Evolutionary conservation across 92 coral and sea anemone species (phyloP).

Genomic region (Isaurus tuberculatus): DNA sequence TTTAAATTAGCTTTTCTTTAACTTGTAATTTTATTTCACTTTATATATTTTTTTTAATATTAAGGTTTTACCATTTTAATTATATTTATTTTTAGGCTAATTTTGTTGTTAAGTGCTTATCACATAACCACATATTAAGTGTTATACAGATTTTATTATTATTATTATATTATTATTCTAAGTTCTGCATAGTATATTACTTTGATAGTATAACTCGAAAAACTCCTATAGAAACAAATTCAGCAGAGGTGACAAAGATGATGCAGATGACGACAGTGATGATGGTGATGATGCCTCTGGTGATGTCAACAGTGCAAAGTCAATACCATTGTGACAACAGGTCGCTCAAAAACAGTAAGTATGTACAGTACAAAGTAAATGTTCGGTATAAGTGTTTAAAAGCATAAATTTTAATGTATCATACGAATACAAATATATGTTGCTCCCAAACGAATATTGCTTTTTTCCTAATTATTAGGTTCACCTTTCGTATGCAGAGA

Average conservation of each 20-base stretch:
- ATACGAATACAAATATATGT: background rate
- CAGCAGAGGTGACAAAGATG: constrained; percentile 15
- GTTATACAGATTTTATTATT: background rate
- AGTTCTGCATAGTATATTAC: background rate
- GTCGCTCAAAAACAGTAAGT: constrained; percentile 41
- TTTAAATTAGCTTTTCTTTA: background rate
- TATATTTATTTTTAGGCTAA: background rate
- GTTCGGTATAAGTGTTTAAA: background rate
- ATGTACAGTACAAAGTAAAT: background rate
- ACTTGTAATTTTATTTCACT: background rate
- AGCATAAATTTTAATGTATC: background rate
- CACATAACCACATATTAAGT: background rate
- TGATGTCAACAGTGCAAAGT: background rate
- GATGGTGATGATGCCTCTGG: constrained; percentile 22
- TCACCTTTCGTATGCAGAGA: constrained; percentile 13
- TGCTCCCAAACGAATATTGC: background rate
- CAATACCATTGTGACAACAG: constrained; percentile 14
- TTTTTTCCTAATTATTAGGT: background rate
- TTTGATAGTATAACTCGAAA: background rate
- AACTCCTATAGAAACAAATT: background rate
- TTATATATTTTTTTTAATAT: too few species aligned
- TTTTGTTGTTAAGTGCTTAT: background rate
- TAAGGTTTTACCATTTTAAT: background rate
- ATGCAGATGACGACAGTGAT: constrained; percentile 18
- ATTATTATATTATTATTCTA: background rate